phyloP scores from a whole-genome alignment of 2,797 vertebrate genomes.

The Tenualosa thibaudeaui region DNA sequence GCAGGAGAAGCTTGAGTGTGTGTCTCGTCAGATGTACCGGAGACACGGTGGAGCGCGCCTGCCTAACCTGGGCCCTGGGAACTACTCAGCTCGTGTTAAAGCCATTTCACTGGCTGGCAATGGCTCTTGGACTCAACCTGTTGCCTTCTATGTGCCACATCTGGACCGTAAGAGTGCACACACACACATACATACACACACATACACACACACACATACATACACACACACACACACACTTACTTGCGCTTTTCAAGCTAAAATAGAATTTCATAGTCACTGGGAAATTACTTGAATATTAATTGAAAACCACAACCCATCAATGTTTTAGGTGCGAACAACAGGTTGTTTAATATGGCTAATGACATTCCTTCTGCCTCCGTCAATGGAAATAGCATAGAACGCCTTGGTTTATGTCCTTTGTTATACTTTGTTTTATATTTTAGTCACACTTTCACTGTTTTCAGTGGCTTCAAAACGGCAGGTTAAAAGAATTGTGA shows the following conservation, averaged over 20 bases:
- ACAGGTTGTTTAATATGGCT: no score
- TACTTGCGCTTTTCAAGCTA: neutral
- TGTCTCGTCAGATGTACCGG: slow-evolving; percentile 87
- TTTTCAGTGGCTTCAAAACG: no score
- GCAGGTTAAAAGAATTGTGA: no score
- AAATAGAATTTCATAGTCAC: no score
- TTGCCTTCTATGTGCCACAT: slow-evolving; percentile 84
- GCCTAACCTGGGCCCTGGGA: slow-evolving; percentile 87
- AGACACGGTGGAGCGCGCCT: slow-evolving; percentile 81
- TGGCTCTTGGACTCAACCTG: slow-evolving; percentile 89
- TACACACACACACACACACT: neutral
- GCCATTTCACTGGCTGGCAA: slow-evolving; percentile 94
- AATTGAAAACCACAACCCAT: no score
- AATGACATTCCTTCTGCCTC: no score
- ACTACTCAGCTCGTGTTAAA: slow-evolving; percentile 90
- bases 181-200: neutral
- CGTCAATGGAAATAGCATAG: no score
- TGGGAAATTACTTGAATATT: no score
- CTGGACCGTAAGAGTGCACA: slow-evolving; percentile 80
- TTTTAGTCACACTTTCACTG: no score
- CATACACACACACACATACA: slow-evolving; percentile 8
- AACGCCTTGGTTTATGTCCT: no score
- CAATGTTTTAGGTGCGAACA: no score
- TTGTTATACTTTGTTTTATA: no score
- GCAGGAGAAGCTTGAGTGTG: slow-evolving; percentile 88